Conservation (phyloP, 2,113 vertebrate genomes). For the Urocolius indicus region DNA sequence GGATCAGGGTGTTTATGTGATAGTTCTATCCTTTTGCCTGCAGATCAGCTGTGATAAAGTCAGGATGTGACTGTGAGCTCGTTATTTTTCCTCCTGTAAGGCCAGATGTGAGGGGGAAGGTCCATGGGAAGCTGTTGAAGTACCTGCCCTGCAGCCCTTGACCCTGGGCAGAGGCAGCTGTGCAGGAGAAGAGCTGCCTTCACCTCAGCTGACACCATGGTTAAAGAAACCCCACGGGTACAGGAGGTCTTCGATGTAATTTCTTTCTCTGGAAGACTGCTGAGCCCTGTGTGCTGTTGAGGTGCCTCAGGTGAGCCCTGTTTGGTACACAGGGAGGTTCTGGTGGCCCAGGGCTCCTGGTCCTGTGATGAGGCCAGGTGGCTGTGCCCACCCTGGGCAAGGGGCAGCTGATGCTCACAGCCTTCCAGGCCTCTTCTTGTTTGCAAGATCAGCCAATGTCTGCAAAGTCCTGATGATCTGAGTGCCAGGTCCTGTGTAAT, state of each 20-base stretch:
- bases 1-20: slow-evolving; percentile 85
- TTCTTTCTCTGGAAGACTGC: background rate
- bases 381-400: background rate
- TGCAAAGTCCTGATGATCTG: background rate
- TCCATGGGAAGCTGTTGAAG: background rate
- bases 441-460: background rate
- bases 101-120: slow-evolving; percentile 50
- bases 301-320: background rate
- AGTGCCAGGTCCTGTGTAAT: background rate
- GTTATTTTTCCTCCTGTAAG: slow-evolving; percentile 80
- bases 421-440: background rate
- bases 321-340: background rate
- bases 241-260: background rate
- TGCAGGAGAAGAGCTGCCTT: background rate
- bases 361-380: background rate
- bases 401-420: background rate
- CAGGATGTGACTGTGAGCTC: slow-evolving; percentile 80
- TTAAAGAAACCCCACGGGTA: no score
- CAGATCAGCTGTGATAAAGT: slow-evolving; percentile 88
- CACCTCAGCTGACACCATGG: background rate
- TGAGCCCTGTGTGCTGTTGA: background rate
- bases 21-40: slow-evolving; percentile 84
- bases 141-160: background rate
- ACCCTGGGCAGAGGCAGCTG: background rate
- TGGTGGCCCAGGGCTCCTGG: background rate